Conservation (phyloP, 2,888 invertebrate genomes). For the Brachypterus glaber region DNA sequence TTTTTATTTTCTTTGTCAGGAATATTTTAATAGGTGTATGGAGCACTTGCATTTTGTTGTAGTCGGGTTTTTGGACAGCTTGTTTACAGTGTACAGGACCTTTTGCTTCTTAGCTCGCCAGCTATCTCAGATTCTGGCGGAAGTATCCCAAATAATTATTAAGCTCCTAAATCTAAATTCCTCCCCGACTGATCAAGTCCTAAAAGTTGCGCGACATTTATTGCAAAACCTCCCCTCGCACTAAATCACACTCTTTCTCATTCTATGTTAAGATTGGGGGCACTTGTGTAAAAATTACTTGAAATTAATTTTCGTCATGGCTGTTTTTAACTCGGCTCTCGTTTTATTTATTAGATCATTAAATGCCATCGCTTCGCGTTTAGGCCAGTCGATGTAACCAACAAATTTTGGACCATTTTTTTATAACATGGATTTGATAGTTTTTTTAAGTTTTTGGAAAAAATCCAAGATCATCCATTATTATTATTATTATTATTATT, state of each 20-base stretch:
- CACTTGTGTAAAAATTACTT: constrained; percentile 30
- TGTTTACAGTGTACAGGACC: no score
- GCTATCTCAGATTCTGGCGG: constrained; percentile 12
- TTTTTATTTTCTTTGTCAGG: no score
- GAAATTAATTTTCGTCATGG: constrained; percentile 29
- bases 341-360: constrained; percentile 17
- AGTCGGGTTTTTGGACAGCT: no score
- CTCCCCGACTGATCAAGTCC: constrained; percentile 33
- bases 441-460: no score
- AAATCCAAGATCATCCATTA: no score
- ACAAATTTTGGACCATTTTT: no score
- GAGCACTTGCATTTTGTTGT: no score
- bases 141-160: constrained; percentile 26
- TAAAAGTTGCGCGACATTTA: constrained; percentile 34
- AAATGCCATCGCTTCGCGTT: constrained; percentile 10
- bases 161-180: constrained; percentile 32
- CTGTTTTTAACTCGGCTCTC: constrained; percentile 10
- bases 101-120: no score
- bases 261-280: constrained; percentile 23
- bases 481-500: no score
- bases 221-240: constrained; percentile 26
- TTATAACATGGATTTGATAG: no score
- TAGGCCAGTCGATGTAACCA: no score
- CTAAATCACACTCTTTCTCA: constrained; percentile 34
- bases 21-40: no score